Evolutionary conservation across 2,797 vertebrate genomes (phyloP).

Genomic region (Enoplosus armatus): DNA sequence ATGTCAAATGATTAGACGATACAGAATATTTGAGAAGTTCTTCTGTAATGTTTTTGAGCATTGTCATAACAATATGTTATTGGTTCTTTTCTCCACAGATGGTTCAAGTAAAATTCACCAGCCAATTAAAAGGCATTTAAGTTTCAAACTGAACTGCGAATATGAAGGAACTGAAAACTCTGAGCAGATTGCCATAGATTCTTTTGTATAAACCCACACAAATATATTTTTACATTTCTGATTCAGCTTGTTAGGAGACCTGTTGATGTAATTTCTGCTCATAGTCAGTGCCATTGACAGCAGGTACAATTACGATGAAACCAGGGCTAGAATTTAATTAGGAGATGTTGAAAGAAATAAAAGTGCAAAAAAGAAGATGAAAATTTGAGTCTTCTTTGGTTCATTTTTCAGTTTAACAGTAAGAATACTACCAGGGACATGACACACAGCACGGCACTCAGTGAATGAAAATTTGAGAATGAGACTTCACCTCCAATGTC

Average conservation of each 20-base stretch:
- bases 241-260: conserved; percentile 12
- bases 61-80: neutral
- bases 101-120: conserved; percentile 9
- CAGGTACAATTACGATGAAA: neutral
- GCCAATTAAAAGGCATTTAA: conserved; percentile 1
- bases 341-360: neutral
- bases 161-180: conserved; percentile 13
- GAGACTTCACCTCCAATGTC: conserved; percentile 66
- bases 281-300: neutral
- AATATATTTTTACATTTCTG: conserved; percentile 21
- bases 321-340: too few relatives aligned
- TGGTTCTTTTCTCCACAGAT: neutral
- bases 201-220: conserved; percentile 31
- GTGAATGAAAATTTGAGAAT: conserved; percentile 1
- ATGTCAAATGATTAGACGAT: neutral
- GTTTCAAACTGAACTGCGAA: conserved; percentile 5
- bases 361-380: neutral
- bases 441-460: neutral
- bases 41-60: neutral
- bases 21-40: neutral
- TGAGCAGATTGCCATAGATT: neutral
- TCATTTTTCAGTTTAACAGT: neutral
- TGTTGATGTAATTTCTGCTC: neutral
- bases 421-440: too few relatives aligned
- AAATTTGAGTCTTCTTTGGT: neutral